Evolutionary conservation across 2,113 vertebrate genomes (phyloP), one percentile per base, ranked within the genome.

Genomic region (Alethe diademata): DNA sequence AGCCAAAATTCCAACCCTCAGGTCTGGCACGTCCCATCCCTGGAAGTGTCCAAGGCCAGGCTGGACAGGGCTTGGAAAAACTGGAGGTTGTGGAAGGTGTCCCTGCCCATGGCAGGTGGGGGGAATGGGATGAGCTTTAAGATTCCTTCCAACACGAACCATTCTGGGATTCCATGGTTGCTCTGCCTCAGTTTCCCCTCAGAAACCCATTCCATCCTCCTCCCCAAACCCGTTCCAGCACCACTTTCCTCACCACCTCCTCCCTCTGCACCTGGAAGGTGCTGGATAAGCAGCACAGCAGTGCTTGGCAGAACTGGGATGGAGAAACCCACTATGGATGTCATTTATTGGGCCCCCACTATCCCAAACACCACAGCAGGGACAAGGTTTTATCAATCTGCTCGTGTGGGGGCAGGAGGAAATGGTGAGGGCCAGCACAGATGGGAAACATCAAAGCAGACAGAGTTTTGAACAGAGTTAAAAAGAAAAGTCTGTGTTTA

Each of bases 311-410:
- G 40, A 23, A 12, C 11, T 12, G 14, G 48, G 35, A 28, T 17
- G 29, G 53, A 36, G 29, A 38, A 92, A 74, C 5, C 51, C 60
- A 3, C 35, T 1, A 0, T 4, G 5, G 13, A 45, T 20, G 29
- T 9, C 9, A 0, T 53, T 57, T 43, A 1, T 28, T 5, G 45
- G 54, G 45, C 5, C 14, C 14, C 17, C 38, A 23, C 1, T 1
- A 6, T 3, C 65, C 47, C 58, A 20, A 69, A 1, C 8, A 8
- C 10, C 0, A 0, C 3, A 0, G 29, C 1, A 2, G 48, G 58
- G 28, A 38, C 24, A 3, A 57, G n/a, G 15, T 14, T 69, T 64
- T 9, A 5, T 24, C 53, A 6, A 0, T 67, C 36, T 76, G 4
- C 13, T 11, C 14, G 0, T 11, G 31, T 47, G 25, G 31, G 36